Conservation (phyloP, 2,888 invertebrate genomes). For the Matsumyia berberina region DNA sequence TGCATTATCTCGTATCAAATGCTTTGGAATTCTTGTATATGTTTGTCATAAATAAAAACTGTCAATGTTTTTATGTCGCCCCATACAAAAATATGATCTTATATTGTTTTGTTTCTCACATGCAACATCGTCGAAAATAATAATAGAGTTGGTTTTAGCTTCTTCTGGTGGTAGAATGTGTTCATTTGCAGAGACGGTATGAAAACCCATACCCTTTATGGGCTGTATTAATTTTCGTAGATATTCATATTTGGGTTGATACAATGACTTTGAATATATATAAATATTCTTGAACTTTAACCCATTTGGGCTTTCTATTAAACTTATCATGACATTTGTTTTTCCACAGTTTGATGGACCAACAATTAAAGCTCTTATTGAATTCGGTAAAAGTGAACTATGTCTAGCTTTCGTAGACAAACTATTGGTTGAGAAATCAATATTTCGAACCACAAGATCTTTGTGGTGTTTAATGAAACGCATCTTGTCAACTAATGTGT, state of each 20-base stretch:
- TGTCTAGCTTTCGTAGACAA: conserved; percentile 67
- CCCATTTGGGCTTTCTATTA: conserved; percentile 80
- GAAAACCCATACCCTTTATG: conserved; percentile 63
- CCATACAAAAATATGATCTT: conserved; percentile 79
- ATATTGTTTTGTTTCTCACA: conserved; percentile 80
- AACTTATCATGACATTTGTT: conserved; percentile 80
- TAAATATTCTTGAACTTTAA: conserved; percentile 82
- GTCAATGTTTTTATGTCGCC: conserved; percentile 80
- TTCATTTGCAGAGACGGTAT: conserved; percentile 68
- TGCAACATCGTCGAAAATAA: conserved; percentile 82
- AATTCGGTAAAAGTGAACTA: conserved; percentile 78
- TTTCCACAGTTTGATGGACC: conserved; percentile 82
- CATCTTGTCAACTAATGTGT: too few species aligned
- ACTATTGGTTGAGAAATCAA: conserved; percentile 17
- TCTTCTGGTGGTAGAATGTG: conserved; percentile 65
- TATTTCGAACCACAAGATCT: conserved; percentile 8
- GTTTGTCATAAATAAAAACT: conserved; percentile 80
- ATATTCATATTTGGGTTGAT: conserved; percentile 78
- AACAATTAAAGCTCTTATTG: conserved; percentile 78
- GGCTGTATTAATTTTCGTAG: conserved; percentile 73
- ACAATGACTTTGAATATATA: conserved; percentile 79
- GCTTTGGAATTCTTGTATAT: conserved; percentile 80
- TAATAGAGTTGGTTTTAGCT: conserved; percentile 79
- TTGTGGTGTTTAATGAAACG: too few species aligned
- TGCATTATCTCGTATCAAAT: conserved; percentile 80